A percentile compares a stretch with the other conserved stretches of the same genome.
These are phyloP conservation scores for Myotis myotis DNA, from an alignment of 2,797 vertebrate genomes.

Conservation along the genomic window DNA sequence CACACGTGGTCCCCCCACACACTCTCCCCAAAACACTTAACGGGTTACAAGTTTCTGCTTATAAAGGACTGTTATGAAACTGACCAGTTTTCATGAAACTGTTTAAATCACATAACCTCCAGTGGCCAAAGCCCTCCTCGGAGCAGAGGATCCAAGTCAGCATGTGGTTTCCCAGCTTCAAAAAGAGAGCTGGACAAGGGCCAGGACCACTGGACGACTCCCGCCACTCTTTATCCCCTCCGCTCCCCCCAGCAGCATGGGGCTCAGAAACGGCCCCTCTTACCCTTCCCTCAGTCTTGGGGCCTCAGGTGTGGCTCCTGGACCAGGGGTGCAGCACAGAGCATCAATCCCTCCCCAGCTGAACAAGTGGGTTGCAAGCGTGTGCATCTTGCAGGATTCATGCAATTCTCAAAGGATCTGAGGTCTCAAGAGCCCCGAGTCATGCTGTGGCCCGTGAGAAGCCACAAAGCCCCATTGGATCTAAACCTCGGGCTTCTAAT, in stretches of 20 bases:
- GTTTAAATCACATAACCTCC: not conserved
- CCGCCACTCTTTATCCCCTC: not conserved
- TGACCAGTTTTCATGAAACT: not conserved
- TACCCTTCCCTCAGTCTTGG: too few species aligned
- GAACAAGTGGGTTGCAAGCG: fast-evolving
- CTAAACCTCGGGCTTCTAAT: not conserved
- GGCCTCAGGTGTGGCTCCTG: not conserved
- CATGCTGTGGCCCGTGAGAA: not conserved
- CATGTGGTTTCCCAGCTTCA: too few species aligned
- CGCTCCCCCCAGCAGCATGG: fast-evolving
- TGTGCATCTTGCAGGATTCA: not conserved
- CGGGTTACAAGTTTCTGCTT: not conserved
- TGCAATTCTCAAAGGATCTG: not conserved
- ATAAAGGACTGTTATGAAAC: not conserved
- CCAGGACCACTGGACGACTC: not conserved
- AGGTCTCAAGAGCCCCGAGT: not conserved
- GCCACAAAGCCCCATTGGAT: not conserved
- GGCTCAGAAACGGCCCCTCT: not conserved
- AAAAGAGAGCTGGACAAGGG: not conserved
- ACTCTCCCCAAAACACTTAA: not conserved
- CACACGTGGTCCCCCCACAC: fast-evolving
- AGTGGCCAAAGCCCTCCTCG: not conserved
- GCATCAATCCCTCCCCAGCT: not conserved
- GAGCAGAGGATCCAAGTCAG: not conserved
- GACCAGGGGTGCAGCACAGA: not conserved